These are phyloP conservation scores for Isotomurus palustris DNA, from an alignment of 2,888 invertebrate genomes.

Conservation along the genomic window DNA sequence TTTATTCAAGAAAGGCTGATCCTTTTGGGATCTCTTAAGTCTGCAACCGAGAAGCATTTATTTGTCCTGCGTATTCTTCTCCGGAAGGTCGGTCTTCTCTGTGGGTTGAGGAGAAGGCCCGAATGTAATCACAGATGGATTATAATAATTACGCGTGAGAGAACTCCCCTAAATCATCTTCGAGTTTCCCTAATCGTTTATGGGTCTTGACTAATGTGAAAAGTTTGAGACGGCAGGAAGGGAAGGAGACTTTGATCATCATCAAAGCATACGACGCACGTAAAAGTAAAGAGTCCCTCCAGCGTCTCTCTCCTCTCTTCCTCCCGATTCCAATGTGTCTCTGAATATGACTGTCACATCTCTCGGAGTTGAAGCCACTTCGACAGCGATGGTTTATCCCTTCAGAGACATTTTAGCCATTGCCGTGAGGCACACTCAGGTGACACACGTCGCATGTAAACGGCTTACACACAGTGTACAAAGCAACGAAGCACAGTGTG, in stretches of 20 bases:
- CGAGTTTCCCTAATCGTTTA: not conserved
- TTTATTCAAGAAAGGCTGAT: too few species aligned
- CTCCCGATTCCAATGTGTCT: not conserved
- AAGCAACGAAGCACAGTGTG: not conserved
- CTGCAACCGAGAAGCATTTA: too few species aligned
- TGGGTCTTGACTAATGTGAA: constrained; percentile 4
- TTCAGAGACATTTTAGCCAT: not conserved
- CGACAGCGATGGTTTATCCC: not conserved
- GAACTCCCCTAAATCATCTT: not conserved
- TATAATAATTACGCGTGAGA: not conserved
- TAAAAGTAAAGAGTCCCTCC: too few species aligned
- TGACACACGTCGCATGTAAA: not conserved
- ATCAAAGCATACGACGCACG: too few species aligned
- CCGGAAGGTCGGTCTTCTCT: not conserved
- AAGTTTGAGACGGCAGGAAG: constrained; percentile 4
- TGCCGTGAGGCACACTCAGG: not conserved
- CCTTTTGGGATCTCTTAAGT: too few species aligned
- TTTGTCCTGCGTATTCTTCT: too few species aligned
- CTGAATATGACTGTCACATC: not conserved
- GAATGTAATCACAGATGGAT: too few species aligned
- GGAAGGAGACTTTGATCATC: too few species aligned
- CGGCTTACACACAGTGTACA: not conserved
- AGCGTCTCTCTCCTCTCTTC: too few species aligned
- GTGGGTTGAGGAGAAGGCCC: not conserved
- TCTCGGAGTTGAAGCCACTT: not conserved